A percentile compares a stretch with the other conserved stretches of the same genome.
Evolutionary conservation across 1,140 invertebrate species (phyloP).

Genomic region (Mya arenaria): DNA sequence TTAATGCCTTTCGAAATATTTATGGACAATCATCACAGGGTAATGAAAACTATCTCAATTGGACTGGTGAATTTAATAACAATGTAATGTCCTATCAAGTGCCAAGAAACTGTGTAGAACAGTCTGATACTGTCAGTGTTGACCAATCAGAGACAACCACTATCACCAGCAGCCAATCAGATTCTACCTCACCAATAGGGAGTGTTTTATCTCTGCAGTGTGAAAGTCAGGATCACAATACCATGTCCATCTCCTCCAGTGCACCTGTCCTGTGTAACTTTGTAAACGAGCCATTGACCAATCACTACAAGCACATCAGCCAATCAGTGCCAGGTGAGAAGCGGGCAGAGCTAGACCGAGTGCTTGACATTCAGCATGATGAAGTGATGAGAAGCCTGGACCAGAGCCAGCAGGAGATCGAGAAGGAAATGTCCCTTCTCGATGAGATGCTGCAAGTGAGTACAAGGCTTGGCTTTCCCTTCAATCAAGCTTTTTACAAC

Average conservation of each 20-base stretch:
- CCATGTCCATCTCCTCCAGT: constrained; percentile 62
- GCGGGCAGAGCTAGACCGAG: constrained; percentile 48
- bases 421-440: constrained; percentile 73
- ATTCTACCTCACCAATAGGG: constrained; percentile 45
- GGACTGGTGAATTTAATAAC: constrained; percentile 52
- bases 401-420: constrained; percentile 69
- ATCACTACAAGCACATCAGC: constrained; percentile 16
- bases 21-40: not conserved
- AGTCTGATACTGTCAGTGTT: not conserved
- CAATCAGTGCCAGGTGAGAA: constrained; percentile 61
- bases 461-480: not conserved
- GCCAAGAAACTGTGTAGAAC: constrained; percentile 16
- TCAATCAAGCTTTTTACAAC: too few species aligned
- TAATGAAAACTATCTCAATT: constrained; percentile 32
- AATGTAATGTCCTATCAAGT: constrained; percentile 59
- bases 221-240: constrained; percentile 2
- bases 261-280: constrained; percentile 61
- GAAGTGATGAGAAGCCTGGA: constrained; percentile 68
- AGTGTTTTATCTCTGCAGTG: constrained; percentile 40
- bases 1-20: constrained; percentile 25
- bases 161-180: constrained; percentile 27
- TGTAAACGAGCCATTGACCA: constrained; percentile 40
- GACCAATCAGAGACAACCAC: constrained; percentile 46
- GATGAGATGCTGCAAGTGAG: constrained; percentile 76
- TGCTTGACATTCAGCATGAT: constrained; percentile 36